Evolutionary conservation across 1,140 invertebrate genomes (phyloP), one percentile per base, ranked within the genome.

Genomic region (Lerema accius): DNA sequence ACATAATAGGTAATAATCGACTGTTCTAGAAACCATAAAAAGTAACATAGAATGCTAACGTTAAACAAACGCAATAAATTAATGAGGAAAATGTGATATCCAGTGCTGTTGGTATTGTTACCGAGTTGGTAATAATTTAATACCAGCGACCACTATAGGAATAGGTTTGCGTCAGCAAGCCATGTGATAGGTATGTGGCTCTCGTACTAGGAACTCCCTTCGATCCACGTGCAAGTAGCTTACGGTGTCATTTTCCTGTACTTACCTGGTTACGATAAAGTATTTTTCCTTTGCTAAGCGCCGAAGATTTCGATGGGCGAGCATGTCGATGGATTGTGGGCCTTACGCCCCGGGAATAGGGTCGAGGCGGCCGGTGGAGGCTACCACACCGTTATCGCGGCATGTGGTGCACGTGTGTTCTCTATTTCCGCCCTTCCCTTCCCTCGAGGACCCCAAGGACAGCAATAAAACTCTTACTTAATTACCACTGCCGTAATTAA

Each of bases 371-470:
- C 37, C 3, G 46, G 39, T 45, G 49, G 26, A 19, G 49, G 16
- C 13, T 13, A 28, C 13, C 37, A 28, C 37, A 42, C 68, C 73
- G 73, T 87, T 87, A 87, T 85, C 84, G 65, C 69, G 69, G 75
- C 78, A 76, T 80, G 80, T 73, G 73, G 60, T 71, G 66, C 83
- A 86, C 78, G 85, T 84, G 83, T 79, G 64, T 43, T 65, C 69
- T 73, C 71, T 73, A 80, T 77, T 82, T 88, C 85, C 85, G 85
- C 78, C 80, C 80, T 82, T 80, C 74, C 65, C 71, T 76, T 78
- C 73, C 82, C 76, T 75, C 64, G 71, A 69, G 70, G 69, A 71
- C 68, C 46, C 76, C 81, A 84, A 86, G 81, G 81, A 82, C 76
- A 73, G 65, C 50, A 71, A 80, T 82, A 81, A 84, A 82, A 78